phyloP scores from a whole-genome alignment of 2,113 vertebrate species.

The Nanorana parkeri region DNA sequence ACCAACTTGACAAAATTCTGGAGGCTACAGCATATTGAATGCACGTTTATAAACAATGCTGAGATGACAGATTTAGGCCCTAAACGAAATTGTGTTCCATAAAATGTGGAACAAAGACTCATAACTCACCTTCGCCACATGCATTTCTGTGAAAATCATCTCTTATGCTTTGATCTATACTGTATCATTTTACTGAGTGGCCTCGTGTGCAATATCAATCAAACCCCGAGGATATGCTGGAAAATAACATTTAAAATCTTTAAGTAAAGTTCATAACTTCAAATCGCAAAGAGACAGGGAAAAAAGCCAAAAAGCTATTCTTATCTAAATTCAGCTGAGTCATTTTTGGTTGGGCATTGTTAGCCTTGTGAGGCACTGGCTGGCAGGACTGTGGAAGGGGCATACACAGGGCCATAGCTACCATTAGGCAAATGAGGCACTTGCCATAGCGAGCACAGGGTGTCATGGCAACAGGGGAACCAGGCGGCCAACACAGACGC shows the following conservation, averaged over 20 bases:
- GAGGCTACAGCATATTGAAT: constrained; percentile 59
- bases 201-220: constrained; percentile 73
- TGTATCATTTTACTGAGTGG: constrained; percentile 75
- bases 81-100: constrained; percentile 78
- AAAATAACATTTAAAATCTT: constrained; percentile 72
- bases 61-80: constrained; percentile 75
- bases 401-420: no score
- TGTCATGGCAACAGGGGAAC: no score
- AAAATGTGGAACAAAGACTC: constrained; percentile 78
- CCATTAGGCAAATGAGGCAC: no score
- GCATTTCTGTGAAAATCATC: constrained; percentile 73
- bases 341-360: constrained; percentile 52
- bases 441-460: no score
- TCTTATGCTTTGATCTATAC: constrained; percentile 73
- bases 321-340: constrained; percentile 67
- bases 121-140: constrained; percentile 71
- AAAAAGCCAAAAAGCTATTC: constrained; percentile 61
- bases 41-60: constrained; percentile 75
- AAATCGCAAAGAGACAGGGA: constrained; percentile 67
- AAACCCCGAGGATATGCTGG: constrained; percentile 64
- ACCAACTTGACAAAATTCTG: constrained; percentile 67
- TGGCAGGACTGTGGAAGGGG: no score
- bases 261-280: constrained; percentile 69
- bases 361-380: no score
- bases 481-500: no score